Conservation (phyloP, 2,888 invertebrate species). For the Erpobdella octoculata region DNA sequence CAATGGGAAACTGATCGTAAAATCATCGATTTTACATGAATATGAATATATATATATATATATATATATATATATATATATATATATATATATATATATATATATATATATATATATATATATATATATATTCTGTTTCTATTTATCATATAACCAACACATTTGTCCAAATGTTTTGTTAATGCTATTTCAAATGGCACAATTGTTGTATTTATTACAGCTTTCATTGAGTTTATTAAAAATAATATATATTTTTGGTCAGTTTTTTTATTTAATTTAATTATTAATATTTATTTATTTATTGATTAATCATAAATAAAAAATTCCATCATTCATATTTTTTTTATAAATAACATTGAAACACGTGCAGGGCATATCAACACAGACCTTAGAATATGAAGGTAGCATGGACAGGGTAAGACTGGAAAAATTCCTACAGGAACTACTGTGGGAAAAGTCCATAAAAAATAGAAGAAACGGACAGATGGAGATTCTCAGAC, state of each 20-base stretch:
- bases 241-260: background rate
- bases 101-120: too few relatives aligned
- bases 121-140: too few relatives aligned
- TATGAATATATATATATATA: too few relatives aligned
- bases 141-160: too few relatives aligned
- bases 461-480: background rate
- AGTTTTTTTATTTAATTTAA: background rate
- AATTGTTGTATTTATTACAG: slow-evolving; percentile 7
- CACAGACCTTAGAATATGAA: slow-evolving; percentile 43
- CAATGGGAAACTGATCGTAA: too few relatives aligned
- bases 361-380: background rate
- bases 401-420: slow-evolving; percentile 39
- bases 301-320: background rate
- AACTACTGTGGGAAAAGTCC: slow-evolving; percentile 48
- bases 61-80: too few relatives aligned
- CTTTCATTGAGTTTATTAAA: slow-evolving; percentile 16
- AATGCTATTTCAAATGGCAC: slow-evolving; percentile 10
- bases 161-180: too few relatives aligned
- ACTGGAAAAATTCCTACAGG: slow-evolving; percentile 46
- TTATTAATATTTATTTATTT: background rate
- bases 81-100: too few relatives aligned
- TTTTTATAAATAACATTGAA: slow-evolving; percentile 31
- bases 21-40: too few relatives aligned
- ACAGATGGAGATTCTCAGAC: background rate
- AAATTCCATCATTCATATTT: slow-evolving; percentile 28